Evolutionary conservation across 2,888 invertebrate genomes (phyloP), one percentile per base, ranked within the genome.

Genomic region (Spisula subtruncata): DNA sequence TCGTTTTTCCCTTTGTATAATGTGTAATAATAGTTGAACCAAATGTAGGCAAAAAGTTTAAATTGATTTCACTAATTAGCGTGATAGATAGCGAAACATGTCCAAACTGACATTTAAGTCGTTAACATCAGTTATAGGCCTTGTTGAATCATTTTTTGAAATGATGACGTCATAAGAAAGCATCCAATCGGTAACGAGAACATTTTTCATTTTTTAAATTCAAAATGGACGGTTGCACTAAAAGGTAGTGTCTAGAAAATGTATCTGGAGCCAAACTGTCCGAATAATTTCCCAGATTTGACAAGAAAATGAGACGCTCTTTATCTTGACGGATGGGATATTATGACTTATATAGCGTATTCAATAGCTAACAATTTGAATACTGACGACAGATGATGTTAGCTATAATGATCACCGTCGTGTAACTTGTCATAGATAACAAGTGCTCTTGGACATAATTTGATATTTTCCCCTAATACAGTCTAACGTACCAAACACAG

Each of bases 281-380:
- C 75, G 81, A 46, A 20, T 46, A 14, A 25, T 48, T 46, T 12
- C 48, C 81, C 86, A 89, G 35, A 20, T 29, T 60, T 80, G 89
- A 89, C 89, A 89, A 48, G 86, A 83, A 86, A 89, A 83, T 86
- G 71, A 86, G 82, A 83, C 71, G 56, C n/a, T 41, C 20, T 46
- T 89, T 51, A 79, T 32, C 48, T 66, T 89, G 51, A 83, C 51
- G 83, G 85, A 89, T 79, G 79, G 83, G 83, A 51, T 51, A 81
- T 54, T 81, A 66, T 85, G 84, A 88, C 81, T 66, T 84, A 80
- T 85, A 85, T 66, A 51, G 66, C 60, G 60, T 83, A 75, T 83
- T 88, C 83, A 83, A 88, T 84, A 79, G 81, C 85, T 32, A 41
- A 60, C 81, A 25, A 35, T 85, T 88, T 66, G 48, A 88, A 85